These are phyloP conservation scores for Otus sunia DNA, from an alignment of 2,113 vertebrate species.

Conservation along the genomic window DNA sequence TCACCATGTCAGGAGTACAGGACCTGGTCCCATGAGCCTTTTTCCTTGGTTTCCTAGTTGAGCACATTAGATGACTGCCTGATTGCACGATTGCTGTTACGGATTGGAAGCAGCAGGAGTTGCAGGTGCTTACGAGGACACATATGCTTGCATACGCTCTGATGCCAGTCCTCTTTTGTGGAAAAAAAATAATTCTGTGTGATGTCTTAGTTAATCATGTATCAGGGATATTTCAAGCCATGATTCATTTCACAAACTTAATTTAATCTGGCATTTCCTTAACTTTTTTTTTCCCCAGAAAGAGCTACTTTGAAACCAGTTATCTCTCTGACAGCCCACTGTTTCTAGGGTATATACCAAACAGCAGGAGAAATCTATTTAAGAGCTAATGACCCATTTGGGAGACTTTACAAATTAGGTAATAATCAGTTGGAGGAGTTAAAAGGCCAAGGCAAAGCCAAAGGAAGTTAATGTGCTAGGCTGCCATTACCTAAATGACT, in stretches of 20 bases:
- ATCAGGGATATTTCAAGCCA: not conserved
- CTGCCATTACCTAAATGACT: constrained; percentile 4
- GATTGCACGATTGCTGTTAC: not conserved
- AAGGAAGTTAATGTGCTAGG: constrained; percentile 24
- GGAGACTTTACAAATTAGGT: constrained; percentile 14
- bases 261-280: constrained; percentile 22
- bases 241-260: constrained; percentile 11
- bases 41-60: not conserved
- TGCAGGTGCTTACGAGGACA: not conserved
- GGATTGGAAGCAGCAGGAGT: not conserved
- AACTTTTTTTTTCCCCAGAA: not conserved
- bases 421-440: constrained; percentile 25
- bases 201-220: constrained; percentile 6
- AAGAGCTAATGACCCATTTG: constrained; percentile 34
- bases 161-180: not conserved
- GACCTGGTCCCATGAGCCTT: not conserved
- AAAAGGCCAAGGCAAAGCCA: constrained; percentile 26
- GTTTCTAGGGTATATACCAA: not conserved
- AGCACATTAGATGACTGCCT: not conserved
- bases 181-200: not conserved
- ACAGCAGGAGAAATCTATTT: constrained; percentile 32
- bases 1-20: not conserved
- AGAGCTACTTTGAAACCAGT: not conserved
- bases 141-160: not conserved
- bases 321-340: not conserved